A percentile compares a stretch with the other conserved stretches of the same genome.
Evolutionary conservation across 1,140 invertebrate species (phyloP).

Genomic region (Anastrepha obliqua): DNA sequence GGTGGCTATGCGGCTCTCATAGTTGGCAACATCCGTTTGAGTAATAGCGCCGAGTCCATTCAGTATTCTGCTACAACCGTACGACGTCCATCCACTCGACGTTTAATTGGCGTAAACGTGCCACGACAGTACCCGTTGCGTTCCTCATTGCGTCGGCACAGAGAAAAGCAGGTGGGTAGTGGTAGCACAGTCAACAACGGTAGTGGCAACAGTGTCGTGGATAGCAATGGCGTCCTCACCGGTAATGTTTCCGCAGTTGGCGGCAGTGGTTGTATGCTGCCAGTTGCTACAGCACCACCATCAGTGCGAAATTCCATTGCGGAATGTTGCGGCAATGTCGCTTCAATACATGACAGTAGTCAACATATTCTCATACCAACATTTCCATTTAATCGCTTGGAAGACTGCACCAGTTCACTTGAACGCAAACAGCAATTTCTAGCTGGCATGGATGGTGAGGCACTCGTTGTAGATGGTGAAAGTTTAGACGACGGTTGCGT

Average conservation of each 20-base stretch:
- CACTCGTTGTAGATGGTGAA: not conserved
- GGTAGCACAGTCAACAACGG: constrained; percentile 52
- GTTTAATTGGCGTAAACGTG: constrained; percentile 77
- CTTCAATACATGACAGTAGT: not conserved
- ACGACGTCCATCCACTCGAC: constrained; percentile 79
- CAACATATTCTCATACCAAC: constrained; percentile 29
- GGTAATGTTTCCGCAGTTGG: not conserved
- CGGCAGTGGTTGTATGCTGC: not conserved
- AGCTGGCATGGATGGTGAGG: not conserved
- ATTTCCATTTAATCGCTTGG: constrained; percentile 48
- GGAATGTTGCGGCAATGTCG: constrained; percentile 62
- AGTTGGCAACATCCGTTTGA: constrained; percentile 78
- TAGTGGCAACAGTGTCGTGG: constrained; percentile 66
- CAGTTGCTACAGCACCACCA: constrained; percentile 58
- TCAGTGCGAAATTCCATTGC: constrained; percentile 70
- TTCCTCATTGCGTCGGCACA: constrained; percentile 81
- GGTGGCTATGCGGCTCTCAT: not conserved
- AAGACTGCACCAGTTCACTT: constrained; percentile 18
- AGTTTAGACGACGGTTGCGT: not conserved
- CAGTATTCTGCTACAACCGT: constrained; percentile 66
- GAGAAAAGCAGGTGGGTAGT: constrained; percentile 77
- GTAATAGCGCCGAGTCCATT: constrained; percentile 82
- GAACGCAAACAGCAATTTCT: not conserved
- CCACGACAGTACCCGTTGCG: constrained; percentile 81
- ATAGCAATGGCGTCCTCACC: constrained; percentile 16